Evolutionary conservation across 2,113 vertebrate genomes (phyloP), one percentile per base, ranked within the genome.

Genomic region (Apteryx mantelli): DNA sequence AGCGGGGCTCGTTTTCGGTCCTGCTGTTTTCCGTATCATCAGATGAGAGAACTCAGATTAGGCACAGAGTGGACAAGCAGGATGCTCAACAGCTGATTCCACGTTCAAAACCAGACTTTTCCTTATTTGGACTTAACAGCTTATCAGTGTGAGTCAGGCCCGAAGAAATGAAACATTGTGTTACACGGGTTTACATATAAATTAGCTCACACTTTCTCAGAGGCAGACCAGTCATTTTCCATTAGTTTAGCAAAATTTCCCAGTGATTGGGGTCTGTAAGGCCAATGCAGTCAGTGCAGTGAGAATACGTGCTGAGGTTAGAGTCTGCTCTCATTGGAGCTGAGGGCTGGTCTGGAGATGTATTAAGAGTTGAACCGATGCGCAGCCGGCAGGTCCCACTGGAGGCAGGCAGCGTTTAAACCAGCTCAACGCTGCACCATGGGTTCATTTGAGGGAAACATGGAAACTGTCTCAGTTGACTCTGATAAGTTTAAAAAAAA

Each of bases 141-240:
- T 97, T 95, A 93, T 96, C 95, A 81, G 91, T 1, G 5, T 60
- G 68, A 89, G 93, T 94, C 91, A 96, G 94, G 82, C 82, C 87
- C 93, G 82, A 44, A 93, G 91, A 79, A 91, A 92, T 36, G 83
- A 88, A 85, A 22, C 38, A 3, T 44, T 8, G 32, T 17, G 70
- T 60, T 92, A 58, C 65, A 30, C 30, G 65, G 80, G 89, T 89
- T 96, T 96, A 83, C 91, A 79, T 69, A 61, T 42, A 87, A 95
- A 96, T 83, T 58, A 84, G 38, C 65, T 94, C 81, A 15, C 52
- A 7, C 84, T 95, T 94, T 82, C 90, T 83, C 38, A 25, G 63
- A 79, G 34, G 8, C 85, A 89, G 73, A 28, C n/a, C 26, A 71
- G 85, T 76, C 5, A 0, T 84, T 95, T 96, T 89, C 79, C 58